Evolutionary conservation across 2,113 vertebrate species (phyloP).

Genomic region (Buteo buteo): DNA sequence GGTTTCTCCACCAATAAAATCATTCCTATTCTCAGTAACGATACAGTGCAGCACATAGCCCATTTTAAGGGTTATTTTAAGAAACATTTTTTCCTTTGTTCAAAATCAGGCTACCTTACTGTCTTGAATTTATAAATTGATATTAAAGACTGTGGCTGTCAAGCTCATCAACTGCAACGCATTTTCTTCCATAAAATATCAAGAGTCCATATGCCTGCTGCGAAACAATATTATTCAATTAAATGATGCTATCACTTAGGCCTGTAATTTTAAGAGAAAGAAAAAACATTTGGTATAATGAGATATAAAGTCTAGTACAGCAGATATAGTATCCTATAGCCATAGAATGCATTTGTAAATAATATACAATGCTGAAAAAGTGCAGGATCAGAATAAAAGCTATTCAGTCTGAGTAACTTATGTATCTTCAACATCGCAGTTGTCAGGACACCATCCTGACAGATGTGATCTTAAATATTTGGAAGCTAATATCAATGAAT

Average conservation of each 20-base stretch:
- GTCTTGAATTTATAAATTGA: not conserved
- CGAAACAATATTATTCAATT: not conserved
- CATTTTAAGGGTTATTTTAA: not conserved
- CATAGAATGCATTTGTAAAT: not conserved
- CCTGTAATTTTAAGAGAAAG: not conserved
- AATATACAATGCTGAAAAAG: not conserved
- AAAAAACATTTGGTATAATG: not conserved
- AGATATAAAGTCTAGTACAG: not conserved
- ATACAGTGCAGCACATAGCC: fast-evolving
- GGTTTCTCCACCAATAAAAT: not conserved
- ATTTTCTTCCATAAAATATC: not conserved
- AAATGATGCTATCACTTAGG: not conserved
- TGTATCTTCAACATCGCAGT: not conserved
- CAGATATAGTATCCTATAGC: not conserved
- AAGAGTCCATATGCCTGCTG: not conserved
- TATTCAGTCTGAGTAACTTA: not conserved
- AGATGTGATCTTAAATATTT: not conserved
- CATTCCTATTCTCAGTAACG: not conserved
- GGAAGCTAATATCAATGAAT: not conserved
- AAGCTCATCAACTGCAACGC: not conserved
- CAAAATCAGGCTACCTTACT: not conserved
- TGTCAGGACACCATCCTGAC: not conserved
- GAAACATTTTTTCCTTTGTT: not conserved
- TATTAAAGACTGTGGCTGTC: not conserved
- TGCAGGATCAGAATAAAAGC: not conserved